Evolutionary conservation across 2,797 vertebrate species (phyloP).

Genomic region (Anguilla anguilla): DNA sequence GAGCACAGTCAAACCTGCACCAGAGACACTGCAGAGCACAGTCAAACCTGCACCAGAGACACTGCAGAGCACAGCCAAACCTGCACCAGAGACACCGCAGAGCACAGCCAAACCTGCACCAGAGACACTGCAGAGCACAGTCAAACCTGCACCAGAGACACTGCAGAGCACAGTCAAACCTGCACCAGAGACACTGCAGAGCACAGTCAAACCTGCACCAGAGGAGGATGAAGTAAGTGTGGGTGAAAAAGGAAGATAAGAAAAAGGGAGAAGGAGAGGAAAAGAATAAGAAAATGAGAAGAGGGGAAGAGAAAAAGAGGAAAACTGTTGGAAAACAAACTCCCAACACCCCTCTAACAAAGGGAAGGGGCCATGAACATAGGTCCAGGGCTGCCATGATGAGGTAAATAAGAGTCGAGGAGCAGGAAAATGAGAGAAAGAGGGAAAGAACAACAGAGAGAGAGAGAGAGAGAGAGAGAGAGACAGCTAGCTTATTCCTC

Average conservation of each 20-base stretch:
- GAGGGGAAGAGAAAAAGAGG: constrained; percentile 8
- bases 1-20: too few species aligned
- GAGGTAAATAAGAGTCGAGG: too few species aligned
- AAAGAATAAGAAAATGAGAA: constrained; percentile 13
- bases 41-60: neutral
- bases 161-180: too few species aligned
- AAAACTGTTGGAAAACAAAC: neutral
- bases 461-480: constrained; percentile 36
- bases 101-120: too few species aligned
- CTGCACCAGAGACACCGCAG: too few species aligned
- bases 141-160: too few species aligned
- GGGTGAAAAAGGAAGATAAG: neutral
- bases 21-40: too few species aligned
- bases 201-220: neutral
- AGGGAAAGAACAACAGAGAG: constrained; percentile 43
- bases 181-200: neutral
- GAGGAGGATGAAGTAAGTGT: too few species aligned
- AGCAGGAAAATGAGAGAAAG: neutral
- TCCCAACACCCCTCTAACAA: neutral
- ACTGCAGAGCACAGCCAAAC: too few species aligned
- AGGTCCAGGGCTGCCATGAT: neutral
- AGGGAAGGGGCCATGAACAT: neutral
- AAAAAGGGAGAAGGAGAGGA: neutral
- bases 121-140: too few species aligned
- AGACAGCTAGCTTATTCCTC: too few species aligned